Evolutionary conservation across 2,888 invertebrate genomes (phyloP), one percentile per base, ranked within the genome.

Genomic region (Argyresthia goedartella): DNA sequence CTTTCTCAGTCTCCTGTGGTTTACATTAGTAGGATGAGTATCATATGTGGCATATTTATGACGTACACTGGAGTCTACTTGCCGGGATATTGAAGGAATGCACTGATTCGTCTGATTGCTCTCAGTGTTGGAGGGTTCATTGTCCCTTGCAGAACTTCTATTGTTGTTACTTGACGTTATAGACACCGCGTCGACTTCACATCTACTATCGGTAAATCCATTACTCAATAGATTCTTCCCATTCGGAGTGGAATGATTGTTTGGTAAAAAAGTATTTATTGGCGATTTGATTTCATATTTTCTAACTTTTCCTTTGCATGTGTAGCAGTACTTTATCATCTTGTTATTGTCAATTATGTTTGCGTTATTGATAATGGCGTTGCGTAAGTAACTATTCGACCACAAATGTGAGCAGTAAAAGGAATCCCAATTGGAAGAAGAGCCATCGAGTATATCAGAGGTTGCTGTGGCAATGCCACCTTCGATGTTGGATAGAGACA

Each of bases 71-170:
- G 73, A 67, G 64, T 86, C 86, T 53, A 86, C 68, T 55, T 81
- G 76, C 56, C 72, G 73, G 44, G 86, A 86, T 71, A 86, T 81
- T 47, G 86, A 76, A 55, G 86, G 82, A 69, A 86, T 81, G 62
- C 67, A 66, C 56, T 66, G 69, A 6, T 25, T 25, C 25, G 25
- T 25, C 56, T 46, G 42, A 45, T 67, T 74, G 56, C 55, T 64
- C 55, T 66, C 68, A 48, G 61, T 54, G 57, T 65, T 59, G 50
- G 59, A 54, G 36, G 58, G 52, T 36, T 62, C 59, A 15, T 54
- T 55, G 54, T 69, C 66, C 62, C 60, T 68, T 52, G 56, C 45
- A 39, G 13, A 54, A 57, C 51, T 46, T 49, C 16, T 36, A 34
- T n/a, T 34, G 16, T 36, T n/a, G 25, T 25, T 25, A 25, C 25